Evolutionary conservation across 2,888 invertebrate species (phyloP).

Genomic region (Xiphydria camelus): DNA sequence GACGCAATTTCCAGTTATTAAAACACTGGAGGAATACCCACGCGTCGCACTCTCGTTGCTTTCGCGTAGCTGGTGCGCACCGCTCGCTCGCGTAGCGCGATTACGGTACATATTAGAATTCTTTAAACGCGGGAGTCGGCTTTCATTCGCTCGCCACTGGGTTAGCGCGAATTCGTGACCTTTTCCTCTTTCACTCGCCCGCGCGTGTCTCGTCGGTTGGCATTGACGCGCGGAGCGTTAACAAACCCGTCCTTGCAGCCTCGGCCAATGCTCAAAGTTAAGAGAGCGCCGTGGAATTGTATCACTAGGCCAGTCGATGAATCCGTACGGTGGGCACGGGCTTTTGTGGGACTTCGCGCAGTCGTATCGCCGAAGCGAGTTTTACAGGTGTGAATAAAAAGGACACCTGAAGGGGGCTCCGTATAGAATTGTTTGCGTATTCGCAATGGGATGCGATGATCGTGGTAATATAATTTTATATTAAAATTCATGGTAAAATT

Average conservation of each 20-base stretch:
- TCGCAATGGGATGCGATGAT: too few relatives aligned
- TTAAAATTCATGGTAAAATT: too few relatives aligned
- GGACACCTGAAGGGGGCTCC: too few relatives aligned
- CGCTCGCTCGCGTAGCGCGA: background rate
- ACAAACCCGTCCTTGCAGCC: conserved; percentile 19
- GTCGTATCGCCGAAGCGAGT: too few relatives aligned
- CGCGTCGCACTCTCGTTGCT: background rate
- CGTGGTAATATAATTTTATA: too few relatives aligned
- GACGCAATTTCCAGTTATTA: conserved; percentile 30
- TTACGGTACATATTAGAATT: conserved; percentile 2
- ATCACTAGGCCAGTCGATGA: conserved; percentile 26
- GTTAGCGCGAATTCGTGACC: too few relatives aligned
- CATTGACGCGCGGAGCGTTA: background rate
- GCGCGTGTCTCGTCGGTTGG: background rate
- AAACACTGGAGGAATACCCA: conserved; percentile 14
- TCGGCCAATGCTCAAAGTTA: conserved; percentile 32
- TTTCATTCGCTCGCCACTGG: too few relatives aligned
- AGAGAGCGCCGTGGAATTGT: conserved; percentile 19
- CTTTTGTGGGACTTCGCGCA: conserved; percentile 30
- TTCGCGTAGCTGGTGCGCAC: background rate
- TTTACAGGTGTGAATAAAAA: too few relatives aligned
- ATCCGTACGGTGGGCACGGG: conserved; percentile 24
- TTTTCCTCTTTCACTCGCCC: background rate
- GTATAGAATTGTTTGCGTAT: too few relatives aligned
- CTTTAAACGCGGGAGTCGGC: too few relatives aligned